A percentile compares a stretch with the other conserved stretches of the same genome.
Conservation (phyloP, 2,888 invertebrate species). For the Drosophila borborema region DNA sequence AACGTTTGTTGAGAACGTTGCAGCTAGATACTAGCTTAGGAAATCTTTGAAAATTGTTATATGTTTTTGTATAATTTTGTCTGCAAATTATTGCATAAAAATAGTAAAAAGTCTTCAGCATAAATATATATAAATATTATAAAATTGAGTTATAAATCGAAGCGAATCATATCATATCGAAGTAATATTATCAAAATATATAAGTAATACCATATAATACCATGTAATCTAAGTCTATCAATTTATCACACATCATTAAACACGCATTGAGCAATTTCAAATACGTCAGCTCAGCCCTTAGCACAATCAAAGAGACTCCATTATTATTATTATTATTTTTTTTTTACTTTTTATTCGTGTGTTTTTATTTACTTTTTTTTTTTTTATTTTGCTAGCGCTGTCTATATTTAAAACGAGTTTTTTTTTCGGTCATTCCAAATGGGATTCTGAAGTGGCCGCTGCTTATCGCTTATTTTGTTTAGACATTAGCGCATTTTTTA, state of each 20-base stretch:
- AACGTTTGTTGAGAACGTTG: background rate
- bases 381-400: constrained; percentile 48
- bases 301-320: background rate
- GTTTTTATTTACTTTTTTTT: constrained; percentile 21
- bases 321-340: background rate
- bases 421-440: constrained; percentile 27
- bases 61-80: too few relatives aligned
- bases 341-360: constrained; percentile 25
- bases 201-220: too few relatives aligned
- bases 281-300: background rate
- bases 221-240: too few relatives aligned
- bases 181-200: too few relatives aligned
- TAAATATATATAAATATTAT: too few relatives aligned
- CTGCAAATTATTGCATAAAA: too few relatives aligned
- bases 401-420: constrained; percentile 34
- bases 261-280: background rate
- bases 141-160: too few relatives aligned
- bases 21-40: background rate
- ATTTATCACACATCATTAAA: too few relatives aligned
- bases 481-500: constrained; percentile 68
- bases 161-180: too few relatives aligned
- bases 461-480: constrained; percentile 33
- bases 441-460: constrained; percentile 8
- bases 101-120: too few relatives aligned
- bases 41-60: too few relatives aligned